These are phyloP conservation scores for Erebia ligea DNA, from an alignment of 2,888 invertebrate species.

Conservation along the genomic window DNA sequence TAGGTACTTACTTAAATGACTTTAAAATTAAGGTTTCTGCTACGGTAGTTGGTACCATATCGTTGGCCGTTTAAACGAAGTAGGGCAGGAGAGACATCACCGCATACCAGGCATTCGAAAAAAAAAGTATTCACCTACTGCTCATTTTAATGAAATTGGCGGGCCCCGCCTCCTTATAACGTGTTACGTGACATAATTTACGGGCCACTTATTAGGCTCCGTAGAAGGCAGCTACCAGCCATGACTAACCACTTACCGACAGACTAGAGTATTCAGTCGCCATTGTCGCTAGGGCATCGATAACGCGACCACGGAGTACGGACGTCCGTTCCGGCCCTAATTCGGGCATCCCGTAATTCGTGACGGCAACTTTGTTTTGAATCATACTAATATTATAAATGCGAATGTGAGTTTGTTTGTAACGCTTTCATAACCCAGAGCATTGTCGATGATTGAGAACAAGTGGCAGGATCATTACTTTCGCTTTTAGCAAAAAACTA, in stretches of 20 bases:
- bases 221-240: constrained; percentile 9
- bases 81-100: too few relatives aligned
- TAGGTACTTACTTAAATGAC: too few relatives aligned
- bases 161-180: background rate
- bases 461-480: too few relatives aligned
- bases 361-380: constrained; percentile 28
- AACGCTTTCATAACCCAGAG: too few relatives aligned
- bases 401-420: too few relatives aligned
- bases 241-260: constrained; percentile 29
- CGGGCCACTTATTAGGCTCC: background rate
- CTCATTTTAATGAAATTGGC: background rate
- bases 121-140: too few relatives aligned
- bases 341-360: constrained; percentile 36
- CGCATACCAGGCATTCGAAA: too few relatives aligned
- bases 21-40: too few relatives aligned
- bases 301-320: constrained; percentile 31
- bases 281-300: constrained; percentile 16
- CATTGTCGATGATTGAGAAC: too few relatives aligned
- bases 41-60: too few relatives aligned
- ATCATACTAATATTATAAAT: background rate
- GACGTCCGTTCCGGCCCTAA: constrained; percentile 35
- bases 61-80: too few relatives aligned
- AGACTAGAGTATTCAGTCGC: background rate
- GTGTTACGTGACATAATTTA: constrained; percentile 12
- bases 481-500: too few relatives aligned